phyloP scores from a whole-genome alignment of 2,113 vertebrate genomes.

The Corythoichthys intestinalis region DNA sequence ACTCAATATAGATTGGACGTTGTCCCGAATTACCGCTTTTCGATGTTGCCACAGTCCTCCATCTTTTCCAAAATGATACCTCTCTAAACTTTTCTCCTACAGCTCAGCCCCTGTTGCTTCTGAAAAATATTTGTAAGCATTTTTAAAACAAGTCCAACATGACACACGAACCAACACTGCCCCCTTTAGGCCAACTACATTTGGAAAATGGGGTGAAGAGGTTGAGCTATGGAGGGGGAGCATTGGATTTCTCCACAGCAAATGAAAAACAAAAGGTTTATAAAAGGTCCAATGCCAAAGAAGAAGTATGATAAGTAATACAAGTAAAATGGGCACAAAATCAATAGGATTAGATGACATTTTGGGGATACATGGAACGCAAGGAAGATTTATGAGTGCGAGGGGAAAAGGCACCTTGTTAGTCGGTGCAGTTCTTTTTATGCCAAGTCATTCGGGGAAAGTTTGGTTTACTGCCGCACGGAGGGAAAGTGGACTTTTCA shows the following conservation, averaged over 20 bases:
- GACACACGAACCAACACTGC: constrained; percentile 69
- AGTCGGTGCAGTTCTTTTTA: background rate
- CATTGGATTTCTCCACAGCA: background rate
- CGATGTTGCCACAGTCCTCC: constrained; percentile 39
- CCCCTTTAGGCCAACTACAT: constrained; percentile 58
- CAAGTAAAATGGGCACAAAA: background rate
- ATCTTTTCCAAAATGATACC: constrained; percentile 30
- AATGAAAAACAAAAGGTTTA: background rate
- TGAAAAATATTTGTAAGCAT: constrained; percentile 36
- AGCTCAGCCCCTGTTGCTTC: constrained; percentile 32
- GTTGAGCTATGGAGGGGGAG: background rate
- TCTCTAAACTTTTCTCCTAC: constrained; percentile 51
- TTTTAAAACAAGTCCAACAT: constrained; percentile 38
- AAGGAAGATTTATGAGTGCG: constrained; percentile 3
- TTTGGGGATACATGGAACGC: background rate
- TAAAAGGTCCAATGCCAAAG: background rate
- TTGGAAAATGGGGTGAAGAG: background rate
- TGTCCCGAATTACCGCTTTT: background rate
- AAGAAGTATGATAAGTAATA: background rate
- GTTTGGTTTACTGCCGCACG: background rate
- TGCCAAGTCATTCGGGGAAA: background rate
- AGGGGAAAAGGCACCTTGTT: constrained; percentile 3
- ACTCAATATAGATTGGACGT: too few species aligned
- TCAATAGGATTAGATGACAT: background rate
- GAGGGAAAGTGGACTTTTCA: background rate